These are phyloP conservation scores for Acheta domesticus DNA, from an alignment of 2,888 invertebrate species.

Conservation along the genomic window DNA sequence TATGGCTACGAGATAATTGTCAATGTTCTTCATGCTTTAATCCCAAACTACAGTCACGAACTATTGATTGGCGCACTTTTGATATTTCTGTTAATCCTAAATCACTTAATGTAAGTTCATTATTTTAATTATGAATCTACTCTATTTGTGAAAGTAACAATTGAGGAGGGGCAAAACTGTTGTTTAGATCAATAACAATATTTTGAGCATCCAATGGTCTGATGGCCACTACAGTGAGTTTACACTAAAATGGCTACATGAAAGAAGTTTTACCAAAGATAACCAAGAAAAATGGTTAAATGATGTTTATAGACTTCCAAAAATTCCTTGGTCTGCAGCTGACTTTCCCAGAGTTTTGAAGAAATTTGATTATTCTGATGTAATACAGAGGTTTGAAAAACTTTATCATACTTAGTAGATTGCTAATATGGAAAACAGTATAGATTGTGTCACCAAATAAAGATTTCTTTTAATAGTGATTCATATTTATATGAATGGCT, in stretches of 20 bases:
- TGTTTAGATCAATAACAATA: too few relatives aligned
- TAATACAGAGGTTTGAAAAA: constrained; percentile 46
- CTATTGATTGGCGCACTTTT: constrained; percentile 59
- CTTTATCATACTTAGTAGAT: background rate
- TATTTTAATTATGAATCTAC: too few relatives aligned
- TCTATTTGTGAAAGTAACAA: too few relatives aligned
- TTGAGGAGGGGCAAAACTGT: too few relatives aligned
- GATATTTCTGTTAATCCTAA: constrained; percentile 53
- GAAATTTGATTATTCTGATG: constrained; percentile 53
- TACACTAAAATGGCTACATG: constrained; percentile 57
- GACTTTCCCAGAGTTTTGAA: constrained; percentile 53
- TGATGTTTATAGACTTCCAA: constrained; percentile 54
- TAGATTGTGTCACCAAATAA: too few relatives aligned
- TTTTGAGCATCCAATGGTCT: constrained; percentile 53
- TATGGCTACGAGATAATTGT: constrained; percentile 73
- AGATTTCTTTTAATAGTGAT: constrained; percentile 41
- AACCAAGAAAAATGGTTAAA: constrained; percentile 52
- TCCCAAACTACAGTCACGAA: constrained; percentile 57
- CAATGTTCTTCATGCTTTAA: constrained; percentile 65
- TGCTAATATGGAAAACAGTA: background rate
- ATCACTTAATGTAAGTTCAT: constrained; percentile 29
- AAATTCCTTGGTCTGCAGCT: constrained; percentile 55
- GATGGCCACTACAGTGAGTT: constrained; percentile 61
- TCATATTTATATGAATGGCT: constrained; percentile 55
- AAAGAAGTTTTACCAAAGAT: constrained; percentile 54